These are phyloP conservation scores for Anguilla marmorata DNA, from an alignment of 2,797 vertebrate genomes.

Conservation along the genomic window DNA sequence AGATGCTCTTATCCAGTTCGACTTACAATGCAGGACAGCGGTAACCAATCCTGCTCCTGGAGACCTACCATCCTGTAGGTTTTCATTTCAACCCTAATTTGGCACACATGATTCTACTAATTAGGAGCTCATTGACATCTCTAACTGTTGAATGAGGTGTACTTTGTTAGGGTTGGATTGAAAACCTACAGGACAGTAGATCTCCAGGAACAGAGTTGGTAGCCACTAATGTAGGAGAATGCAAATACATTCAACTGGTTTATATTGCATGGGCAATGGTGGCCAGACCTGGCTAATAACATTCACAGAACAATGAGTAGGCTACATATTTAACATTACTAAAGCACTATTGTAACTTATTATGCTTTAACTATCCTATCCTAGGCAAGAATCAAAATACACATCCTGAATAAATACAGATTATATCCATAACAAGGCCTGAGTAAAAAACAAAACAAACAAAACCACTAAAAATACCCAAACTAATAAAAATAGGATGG, in stretches of 20 bases:
- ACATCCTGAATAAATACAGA: neutral
- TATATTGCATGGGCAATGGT: neutral
- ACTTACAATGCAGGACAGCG: neutral
- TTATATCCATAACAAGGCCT: no score
- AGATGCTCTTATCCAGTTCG: neutral
- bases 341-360: neutral
- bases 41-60: no score
- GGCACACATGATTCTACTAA: no score
- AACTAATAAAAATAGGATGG: neutral
- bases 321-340: neutral
- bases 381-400: conserved; percentile 4
- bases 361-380: neutral
- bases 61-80: no score
- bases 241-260: neutral
- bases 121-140: no score
- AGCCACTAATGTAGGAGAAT: neutral
- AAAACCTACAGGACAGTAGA: no score
- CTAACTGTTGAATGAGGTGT: no score
- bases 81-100: no score
- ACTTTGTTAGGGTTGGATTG: no score
- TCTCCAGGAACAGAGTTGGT: no score
- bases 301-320: neutral
- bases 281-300: neutral
- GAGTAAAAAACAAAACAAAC: neutral
- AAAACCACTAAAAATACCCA: neutral